Base-by-base conservation (phyloP, 1,140 invertebrate genomes). In the Tetranychus urticae region DNA sequence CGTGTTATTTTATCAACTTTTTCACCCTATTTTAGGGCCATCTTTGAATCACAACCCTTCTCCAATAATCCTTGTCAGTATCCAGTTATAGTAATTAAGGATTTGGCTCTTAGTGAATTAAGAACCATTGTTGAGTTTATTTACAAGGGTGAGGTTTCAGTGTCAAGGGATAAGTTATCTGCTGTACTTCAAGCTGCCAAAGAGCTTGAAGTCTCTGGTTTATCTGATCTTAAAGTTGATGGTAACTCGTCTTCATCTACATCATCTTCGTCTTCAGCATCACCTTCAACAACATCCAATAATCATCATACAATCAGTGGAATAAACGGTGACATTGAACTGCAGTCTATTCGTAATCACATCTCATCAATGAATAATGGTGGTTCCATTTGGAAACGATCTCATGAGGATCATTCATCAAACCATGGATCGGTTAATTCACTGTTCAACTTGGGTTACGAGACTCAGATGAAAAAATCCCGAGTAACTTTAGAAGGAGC, bases 71-170 rank as follows among this genome's bases (percentile, higher is more conserved):
- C 56, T 3, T 48, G 39, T 6, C 55, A 58, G 10, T 64, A 77
- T 68, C 76, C 76, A 63, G 68, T 76, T 63, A 77, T 78, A 68
- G 71, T 78, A 65, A 70, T 78, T 10, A 76, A 73, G 69, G 77
- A 78, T 65, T 69, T 78, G 71, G 72, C 74, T 68, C 77, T 77
- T 69, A 72, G 74, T 64, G 75, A 78, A 63, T 69, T 78, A 39
- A 76, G 77, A 69, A 74, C 75, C 57, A 72, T 79, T 66, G 73
- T 79, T 58, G 77, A 78, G 67, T 78, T 78, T 65, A 78, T 79
- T 75, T 79, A 79, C 61, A 77, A 76, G 61, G 77, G 77, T 31
- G 77, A 77, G 69, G 77, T 76, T 39, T 77, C 71, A 62, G 74
- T 78, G 7, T 12, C 64, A 23, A 42, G 46, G 39, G 61, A 65